phyloP scores from a whole-genome alignment of 2,113 vertebrate genomes.

The Tragelaphus scriptus region DNA sequence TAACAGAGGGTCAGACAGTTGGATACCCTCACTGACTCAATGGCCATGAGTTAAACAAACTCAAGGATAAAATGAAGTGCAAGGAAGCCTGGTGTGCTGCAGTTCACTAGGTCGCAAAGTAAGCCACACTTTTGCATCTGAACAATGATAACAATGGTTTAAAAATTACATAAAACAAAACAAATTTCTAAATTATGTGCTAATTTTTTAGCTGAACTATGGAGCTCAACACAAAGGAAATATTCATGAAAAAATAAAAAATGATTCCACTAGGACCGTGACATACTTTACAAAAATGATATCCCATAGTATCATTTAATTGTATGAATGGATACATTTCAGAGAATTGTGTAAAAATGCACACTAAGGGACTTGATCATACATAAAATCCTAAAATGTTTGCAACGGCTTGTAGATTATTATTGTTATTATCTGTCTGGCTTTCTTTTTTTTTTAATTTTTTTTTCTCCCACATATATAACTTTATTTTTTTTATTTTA shows the following conservation, averaged over 20 bases:
- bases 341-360: conserved; percentile 2
- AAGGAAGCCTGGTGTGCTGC: neutral
- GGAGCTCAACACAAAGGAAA: neutral
- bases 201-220: neutral
- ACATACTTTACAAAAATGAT: conserved; percentile 2
- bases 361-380: neutral
- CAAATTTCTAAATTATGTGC: neutral
- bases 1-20: neutral
- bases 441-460: too few species aligned
- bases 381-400: neutral
- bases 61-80: neutral
- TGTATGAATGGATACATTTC: neutral
- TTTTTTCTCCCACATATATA: too few species aligned
- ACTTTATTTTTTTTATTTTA: too few species aligned
- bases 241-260: neutral
- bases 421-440: neutral
- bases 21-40: neutral
- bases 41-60: neutral
- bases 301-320: neutral
- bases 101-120: neutral
- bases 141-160: neutral
- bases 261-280: neutral
- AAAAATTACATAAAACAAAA: neutral
- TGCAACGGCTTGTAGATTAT: neutral
- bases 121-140: neutral